Evolutionary conservation across 2,113 vertebrate genomes (phyloP), one percentile per base, ranked within the genome.

Genomic region (Erythrocebus patas): DNA sequence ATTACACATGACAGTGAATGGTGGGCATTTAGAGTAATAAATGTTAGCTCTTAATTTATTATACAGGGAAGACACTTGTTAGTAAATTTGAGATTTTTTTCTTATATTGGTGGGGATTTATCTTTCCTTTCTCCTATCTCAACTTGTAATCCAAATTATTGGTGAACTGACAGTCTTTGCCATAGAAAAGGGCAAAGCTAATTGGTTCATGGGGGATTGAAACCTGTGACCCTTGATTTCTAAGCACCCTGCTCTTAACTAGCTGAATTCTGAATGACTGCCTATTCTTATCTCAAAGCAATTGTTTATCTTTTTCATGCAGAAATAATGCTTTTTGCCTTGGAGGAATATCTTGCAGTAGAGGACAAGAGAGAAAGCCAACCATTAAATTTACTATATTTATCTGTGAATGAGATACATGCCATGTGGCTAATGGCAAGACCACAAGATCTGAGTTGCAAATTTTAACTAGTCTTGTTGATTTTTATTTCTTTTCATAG

Each of bases 141-240:
- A 45, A 89, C 72, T 91, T 96, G 76, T 76, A 95, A 95, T 96
- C 83, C 40, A 18, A 97, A 90, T 95, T 95, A 95, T 96, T 95
- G 91, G 93, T 97, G 68, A 93, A 38, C 84, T 95, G 88, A 92
- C 78, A 93, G 76, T 59, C 52, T 97, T 52, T 92, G 50, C 50
- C 91, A 75, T 78, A 96, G 87, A 79, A 97, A 92, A 97, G 93
- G 91, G 83, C 93, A 96, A 82, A 93, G 75, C 48, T 97, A 97
- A 97, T 97, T 98, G 95, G 91, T 94, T 97, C 91, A 92, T 95
- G 61, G 87, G 96, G 95, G 96, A 97, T 55, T 97, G 88, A 94
- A 96, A 96, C 91, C 52, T 95, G 45, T 96, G 93, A 97, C 97
- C 88, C 97, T 97, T 96, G 97, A 79, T 97, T 96, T 98, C 68